phyloP scores from a whole-genome alignment of 2,888 invertebrate species.

The Lepidocyrtoides sp. region DNA sequence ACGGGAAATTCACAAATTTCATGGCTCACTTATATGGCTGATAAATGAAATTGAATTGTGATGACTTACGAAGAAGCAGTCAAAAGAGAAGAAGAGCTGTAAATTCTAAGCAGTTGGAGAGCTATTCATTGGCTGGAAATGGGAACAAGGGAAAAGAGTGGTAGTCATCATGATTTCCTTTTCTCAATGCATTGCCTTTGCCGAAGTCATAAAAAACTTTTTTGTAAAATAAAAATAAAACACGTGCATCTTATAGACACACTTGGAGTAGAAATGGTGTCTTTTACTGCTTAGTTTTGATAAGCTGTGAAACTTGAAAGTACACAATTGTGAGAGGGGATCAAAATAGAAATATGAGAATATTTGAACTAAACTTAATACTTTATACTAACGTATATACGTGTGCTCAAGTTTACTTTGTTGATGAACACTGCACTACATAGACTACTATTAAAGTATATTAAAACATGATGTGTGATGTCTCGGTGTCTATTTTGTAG shows the following conservation, averaged over 20 bases:
- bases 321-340: too few species aligned
- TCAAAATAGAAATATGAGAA: too few species aligned
- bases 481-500: not conserved
- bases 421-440: not conserved
- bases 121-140: slow-evolving; percentile 31
- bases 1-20: slow-evolving; percentile 41
- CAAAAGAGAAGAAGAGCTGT: not conserved
- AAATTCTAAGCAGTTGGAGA: slow-evolving; percentile 61
- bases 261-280: not conserved
- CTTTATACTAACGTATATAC: not conserved
- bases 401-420: not conserved
- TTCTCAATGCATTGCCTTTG: not conserved
- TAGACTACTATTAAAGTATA: not conserved
- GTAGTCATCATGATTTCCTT: slow-evolving; percentile 1
- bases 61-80: not conserved
- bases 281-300: too few species aligned
- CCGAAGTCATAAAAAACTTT: not conserved
- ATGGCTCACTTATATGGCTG: slow-evolving; percentile 55
- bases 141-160: slow-evolving; percentile 16
- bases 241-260: not conserved
- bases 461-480: not conserved
- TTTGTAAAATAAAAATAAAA: not conserved
- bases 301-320: too few species aligned
- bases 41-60: slow-evolving; percentile 69
- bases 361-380: too few species aligned